These are phyloP conservation scores for Patella ulyssiponensis DNA, from an alignment of 2,888 invertebrate species.

Conservation along the genomic window DNA sequence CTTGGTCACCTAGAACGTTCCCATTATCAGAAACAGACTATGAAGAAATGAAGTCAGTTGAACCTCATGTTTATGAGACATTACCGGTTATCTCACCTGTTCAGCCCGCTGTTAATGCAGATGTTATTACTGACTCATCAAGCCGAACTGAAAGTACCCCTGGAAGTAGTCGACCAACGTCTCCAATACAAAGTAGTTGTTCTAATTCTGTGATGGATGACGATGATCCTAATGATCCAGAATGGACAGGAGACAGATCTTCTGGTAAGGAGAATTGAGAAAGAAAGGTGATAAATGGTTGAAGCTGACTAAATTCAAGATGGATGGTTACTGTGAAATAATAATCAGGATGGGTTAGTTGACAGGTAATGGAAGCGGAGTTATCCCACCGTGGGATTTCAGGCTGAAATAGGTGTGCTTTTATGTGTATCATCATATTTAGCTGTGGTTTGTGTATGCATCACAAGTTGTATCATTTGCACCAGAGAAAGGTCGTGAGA, in stretches of 20 bases:
- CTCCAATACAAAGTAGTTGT: conserved; percentile 55
- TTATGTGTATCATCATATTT: too few relatives aligned
- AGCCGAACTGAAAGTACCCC: conserved; percentile 30
- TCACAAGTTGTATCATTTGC: too few relatives aligned
- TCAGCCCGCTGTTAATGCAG: conserved; percentile 25
- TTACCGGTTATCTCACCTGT: conserved; percentile 27
- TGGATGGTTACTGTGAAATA: too few relatives aligned
- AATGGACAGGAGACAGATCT: conserved; percentile 56
- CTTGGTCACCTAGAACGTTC: conserved; percentile 62
- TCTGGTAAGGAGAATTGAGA: too few relatives aligned
- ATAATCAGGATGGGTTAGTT: too few relatives aligned
- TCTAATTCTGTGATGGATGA: conserved; percentile 51
- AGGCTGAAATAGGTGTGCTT: too few relatives aligned
- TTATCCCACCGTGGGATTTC: too few relatives aligned
- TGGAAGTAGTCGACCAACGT: conserved; percentile 44
- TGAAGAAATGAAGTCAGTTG: conserved; percentile 50
- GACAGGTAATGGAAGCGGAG: too few relatives aligned
- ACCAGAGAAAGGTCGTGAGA: too few relatives aligned
- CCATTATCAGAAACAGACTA: conserved; percentile 62
- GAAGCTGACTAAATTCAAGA: too few relatives aligned
- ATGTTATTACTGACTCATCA: conserved; percentile 17
- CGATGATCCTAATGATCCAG: conserved; percentile 66
- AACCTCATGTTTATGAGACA: conserved; percentile 19
- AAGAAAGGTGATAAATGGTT: too few relatives aligned
- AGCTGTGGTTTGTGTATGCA: too few relatives aligned